A percentile compares a stretch with the other conserved stretches of the same genome.
Conservation (phyloP, 2,888 invertebrate genomes). For the Ligdia adustata region DNA sequence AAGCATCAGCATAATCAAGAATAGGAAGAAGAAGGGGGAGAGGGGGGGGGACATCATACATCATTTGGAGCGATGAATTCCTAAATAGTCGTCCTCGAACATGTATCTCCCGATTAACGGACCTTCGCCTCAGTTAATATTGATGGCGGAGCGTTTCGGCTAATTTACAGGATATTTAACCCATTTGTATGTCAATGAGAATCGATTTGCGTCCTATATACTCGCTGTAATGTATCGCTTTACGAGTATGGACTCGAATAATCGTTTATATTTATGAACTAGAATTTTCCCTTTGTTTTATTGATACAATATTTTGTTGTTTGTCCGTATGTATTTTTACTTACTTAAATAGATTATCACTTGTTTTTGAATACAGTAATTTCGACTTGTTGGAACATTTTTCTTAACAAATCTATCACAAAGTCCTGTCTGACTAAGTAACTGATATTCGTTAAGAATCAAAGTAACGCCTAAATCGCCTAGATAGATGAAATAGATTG, state of each 20-base stretch:
- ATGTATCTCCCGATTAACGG: not conserved
- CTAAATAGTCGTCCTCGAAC: conserved; percentile 5
- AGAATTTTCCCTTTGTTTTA: not conserved
- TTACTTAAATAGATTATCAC: no score
- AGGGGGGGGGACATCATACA: no score
- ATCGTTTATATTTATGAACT: conserved; percentile 18
- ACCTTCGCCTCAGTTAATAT: conserved; percentile 11
- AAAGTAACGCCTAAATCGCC: no score
- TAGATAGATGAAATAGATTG: no score
- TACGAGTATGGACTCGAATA: conserved; percentile 9
- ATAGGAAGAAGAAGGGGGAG: no score
- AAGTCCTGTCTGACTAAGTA: no score
- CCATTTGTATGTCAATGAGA: conserved; percentile 15
- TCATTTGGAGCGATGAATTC: conserved; percentile 12
- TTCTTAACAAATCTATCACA: no score
- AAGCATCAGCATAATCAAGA: no score
- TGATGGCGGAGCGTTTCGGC: conserved; percentile 11
- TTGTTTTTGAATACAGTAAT: no score
- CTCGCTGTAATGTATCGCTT: conserved; percentile 7
- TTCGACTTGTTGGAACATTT: no score
- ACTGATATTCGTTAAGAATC: no score
- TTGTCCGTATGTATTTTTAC: no score
- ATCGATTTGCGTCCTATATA: conserved; percentile 12
- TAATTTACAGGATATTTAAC: conserved; percentile 21
- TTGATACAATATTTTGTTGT: not conserved